phyloP scores from a whole-genome alignment of 2,888 invertebrate genomes.

The Drosophila borborema region DNA sequence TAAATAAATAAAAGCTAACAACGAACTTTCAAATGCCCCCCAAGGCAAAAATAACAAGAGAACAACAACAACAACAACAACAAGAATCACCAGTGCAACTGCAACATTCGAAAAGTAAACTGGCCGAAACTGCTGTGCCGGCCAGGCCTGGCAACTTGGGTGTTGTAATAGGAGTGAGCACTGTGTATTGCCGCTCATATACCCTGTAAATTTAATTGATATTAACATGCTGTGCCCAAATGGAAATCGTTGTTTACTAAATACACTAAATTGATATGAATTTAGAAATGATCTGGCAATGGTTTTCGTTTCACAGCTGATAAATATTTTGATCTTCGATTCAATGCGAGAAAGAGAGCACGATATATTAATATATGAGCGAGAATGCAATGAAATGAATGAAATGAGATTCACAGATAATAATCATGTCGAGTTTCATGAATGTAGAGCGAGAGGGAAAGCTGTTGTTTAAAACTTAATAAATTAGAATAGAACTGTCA shows the following conservation, averaged over 20 bases:
- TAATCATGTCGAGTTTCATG: not conserved
- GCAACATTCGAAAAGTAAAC: conserved; percentile 5
- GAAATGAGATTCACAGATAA: not conserved
- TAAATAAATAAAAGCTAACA: conserved; percentile 50
- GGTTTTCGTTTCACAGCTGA: not conserved
- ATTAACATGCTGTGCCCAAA: not conserved
- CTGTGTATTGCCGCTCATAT: conserved; percentile 3
- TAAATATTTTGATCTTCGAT: not conserved
- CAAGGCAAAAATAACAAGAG: not conserved
- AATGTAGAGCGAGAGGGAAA: too few species aligned
- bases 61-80: conserved; percentile 3
- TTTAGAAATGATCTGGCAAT: not conserved
- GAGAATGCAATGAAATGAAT: not conserved
- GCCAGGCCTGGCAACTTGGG: not conserved
- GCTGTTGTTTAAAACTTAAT: not conserved
- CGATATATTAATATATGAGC: not conserved
- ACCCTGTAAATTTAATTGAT: not conserved
- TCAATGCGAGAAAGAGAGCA: not conserved
- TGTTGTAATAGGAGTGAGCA: conserved; percentile 31
- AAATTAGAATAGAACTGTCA: too few species aligned
- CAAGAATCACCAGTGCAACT: conserved; percentile 1
- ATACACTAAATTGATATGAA: not conserved
- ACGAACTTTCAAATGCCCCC: conserved; percentile 1
- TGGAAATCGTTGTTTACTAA: not conserved
- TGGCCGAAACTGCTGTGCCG: not conserved